phyloP scores from a whole-genome alignment of 2,113 vertebrate species.

The Xenopus borealis region DNA sequence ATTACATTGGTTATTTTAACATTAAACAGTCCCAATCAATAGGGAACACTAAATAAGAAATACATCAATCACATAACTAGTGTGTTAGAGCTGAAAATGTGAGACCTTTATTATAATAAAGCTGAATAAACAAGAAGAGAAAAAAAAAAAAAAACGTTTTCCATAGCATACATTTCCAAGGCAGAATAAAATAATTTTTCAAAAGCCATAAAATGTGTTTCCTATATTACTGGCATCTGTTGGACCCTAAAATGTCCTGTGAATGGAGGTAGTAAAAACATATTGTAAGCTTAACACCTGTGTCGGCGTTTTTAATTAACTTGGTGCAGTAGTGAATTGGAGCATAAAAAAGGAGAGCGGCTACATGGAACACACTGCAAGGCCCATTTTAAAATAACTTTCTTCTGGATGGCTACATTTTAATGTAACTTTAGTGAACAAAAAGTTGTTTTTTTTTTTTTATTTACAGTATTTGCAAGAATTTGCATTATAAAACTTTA shows the following conservation, averaged over 20 bases:
- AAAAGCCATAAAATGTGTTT: conserved; percentile 6
- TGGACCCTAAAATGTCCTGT: conserved; percentile 15
- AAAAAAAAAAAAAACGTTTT: conserved; percentile 13
- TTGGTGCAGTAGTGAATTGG: not conserved
- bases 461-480: no score
- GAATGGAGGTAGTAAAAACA: conserved; percentile 21
- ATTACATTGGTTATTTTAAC: no score
- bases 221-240: conserved; percentile 37
- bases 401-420: no score
- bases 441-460: no score
- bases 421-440: no score
- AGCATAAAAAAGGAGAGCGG: not conserved
- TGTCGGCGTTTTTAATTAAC: conserved; percentile 19
- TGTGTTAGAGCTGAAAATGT: not conserved
- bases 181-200: conserved; percentile 8
- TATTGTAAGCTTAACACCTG: conserved; percentile 36
- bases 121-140: not conserved
- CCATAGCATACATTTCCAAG: conserved; percentile 14
- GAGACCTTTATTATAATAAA: not conserved
- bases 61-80: not conserved
- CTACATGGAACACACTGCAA: not conserved
- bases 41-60: not conserved
- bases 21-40: no score
- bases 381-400: no score
- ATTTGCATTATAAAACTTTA: no score